Percentiles rank a stretch among this genome's conserved stretches.
Conservation (phyloP, 2,888 invertebrate genomes). For the Trissolcus japonicus region DNA sequence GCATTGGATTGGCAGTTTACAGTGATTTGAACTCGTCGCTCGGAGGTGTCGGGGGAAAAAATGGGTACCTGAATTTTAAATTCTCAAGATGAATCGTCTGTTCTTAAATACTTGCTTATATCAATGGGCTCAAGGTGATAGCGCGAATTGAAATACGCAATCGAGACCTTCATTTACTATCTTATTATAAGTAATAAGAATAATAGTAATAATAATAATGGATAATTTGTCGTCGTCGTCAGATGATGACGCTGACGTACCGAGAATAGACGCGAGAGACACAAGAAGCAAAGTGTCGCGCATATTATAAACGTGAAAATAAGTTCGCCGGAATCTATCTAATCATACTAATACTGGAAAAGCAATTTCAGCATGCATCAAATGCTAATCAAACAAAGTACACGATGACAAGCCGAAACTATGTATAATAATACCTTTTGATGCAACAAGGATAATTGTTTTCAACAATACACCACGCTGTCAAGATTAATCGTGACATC, state of each 20-base stretch:
- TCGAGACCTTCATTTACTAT: constrained; percentile 58
- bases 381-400: constrained; percentile 56
- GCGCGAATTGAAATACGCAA: constrained; percentile 56
- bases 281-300: constrained; percentile 48
- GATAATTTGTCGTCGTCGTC: constrained; percentile 56
- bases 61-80: background rate
- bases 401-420: constrained; percentile 55
- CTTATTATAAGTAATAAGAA: constrained; percentile 59
- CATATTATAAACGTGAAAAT: constrained; percentile 55
- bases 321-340: constrained; percentile 55
- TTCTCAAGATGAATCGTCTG: constrained; percentile 6
- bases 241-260: constrained; percentile 53
- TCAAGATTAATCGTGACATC: constrained; percentile 41
- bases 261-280: constrained; percentile 49
- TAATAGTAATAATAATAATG: constrained; percentile 59
- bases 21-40: constrained; percentile 40
- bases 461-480: constrained; percentile 45
- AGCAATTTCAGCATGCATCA: constrained; percentile 48
- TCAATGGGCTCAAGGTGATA: constrained; percentile 56
- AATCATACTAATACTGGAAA: constrained; percentile 57
- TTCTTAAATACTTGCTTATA: constrained; percentile 44
- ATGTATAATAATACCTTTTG: constrained; percentile 53
- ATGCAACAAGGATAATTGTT: constrained; percentile 50
- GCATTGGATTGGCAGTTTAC: constrained; percentile 38
- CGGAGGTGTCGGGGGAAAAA: constrained; percentile 28